Percentiles rank a stretch among this genome's conserved stretches.
phyloP scores from a whole-genome alignment of 2,797 vertebrate species.

The Scleropages formosus region DNA sequence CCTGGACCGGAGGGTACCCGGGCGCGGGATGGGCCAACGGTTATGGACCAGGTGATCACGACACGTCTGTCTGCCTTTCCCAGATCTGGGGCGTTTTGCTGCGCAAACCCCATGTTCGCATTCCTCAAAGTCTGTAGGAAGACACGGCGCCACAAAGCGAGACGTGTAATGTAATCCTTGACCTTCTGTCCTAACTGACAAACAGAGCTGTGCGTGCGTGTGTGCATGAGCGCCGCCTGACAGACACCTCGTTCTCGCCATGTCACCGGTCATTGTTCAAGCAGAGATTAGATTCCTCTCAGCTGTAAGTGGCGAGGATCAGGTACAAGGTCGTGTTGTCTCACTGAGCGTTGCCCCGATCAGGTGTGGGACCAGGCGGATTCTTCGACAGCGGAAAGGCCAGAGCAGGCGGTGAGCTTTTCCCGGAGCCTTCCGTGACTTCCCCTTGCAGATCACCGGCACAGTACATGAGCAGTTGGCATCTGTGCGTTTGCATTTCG shows the following conservation, averaged over 20 bases:
- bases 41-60: slow-evolving; percentile 1
- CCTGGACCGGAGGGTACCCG: background rate
- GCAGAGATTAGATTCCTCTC: background rate
- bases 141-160: background rate
- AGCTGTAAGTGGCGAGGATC: too few species aligned
- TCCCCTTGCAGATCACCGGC: background rate
- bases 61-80: background rate
- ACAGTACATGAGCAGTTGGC: background rate
- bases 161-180: background rate
- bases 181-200: background rate
- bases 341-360: background rate
- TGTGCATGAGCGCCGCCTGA: background rate
- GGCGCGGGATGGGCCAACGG: background rate
- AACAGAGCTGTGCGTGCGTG: background rate
- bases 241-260: background rate
- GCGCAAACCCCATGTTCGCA: background rate
- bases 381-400: slow-evolving; percentile 59
- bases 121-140: background rate
- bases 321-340: too few species aligned
- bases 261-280: background rate
- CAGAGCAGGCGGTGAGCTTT: slow-evolving; percentile 56
- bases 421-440: background rate
- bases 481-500: background rate
- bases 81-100: background rate
- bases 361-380: slow-evolving; percentile 60